These are phyloP conservation scores for Drosophila obscura DNA, from an alignment of 1,140 invertebrate genomes.

Conservation along the genomic window DNA sequence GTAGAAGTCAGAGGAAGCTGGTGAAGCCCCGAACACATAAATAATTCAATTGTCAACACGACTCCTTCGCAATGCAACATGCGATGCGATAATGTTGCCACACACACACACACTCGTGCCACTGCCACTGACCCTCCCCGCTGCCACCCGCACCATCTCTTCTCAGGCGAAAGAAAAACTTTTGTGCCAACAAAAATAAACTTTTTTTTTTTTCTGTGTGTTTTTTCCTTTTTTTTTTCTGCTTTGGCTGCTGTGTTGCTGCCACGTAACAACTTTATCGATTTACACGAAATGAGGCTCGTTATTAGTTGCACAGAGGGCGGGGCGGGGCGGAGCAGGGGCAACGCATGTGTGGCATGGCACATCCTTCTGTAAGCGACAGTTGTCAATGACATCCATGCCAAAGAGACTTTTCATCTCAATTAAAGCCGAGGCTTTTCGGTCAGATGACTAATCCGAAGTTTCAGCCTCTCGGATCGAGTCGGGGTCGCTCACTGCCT, in stretches of 20 bases:
- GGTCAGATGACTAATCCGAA: constrained; percentile 58
- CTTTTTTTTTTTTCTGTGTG: constrained; percentile 26
- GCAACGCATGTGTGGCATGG: constrained; percentile 13
- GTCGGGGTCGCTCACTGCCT: constrained; percentile 21
- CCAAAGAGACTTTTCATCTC: constrained; percentile 44
- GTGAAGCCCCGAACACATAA: constrained; percentile 62
- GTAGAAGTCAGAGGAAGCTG: constrained; percentile 30
- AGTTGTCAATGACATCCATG: constrained; percentile 22
- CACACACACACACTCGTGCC: constrained; percentile 12
- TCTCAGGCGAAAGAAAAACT: constrained; percentile 49
- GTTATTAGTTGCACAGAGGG: constrained; percentile 60
- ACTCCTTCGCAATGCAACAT: constrained; percentile 59
- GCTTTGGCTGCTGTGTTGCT: constrained; percentile 32
- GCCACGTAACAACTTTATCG: constrained; percentile 76
- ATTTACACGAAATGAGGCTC: constrained; percentile 77
- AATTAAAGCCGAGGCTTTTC: constrained; percentile 64
- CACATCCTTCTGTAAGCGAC: neutral
- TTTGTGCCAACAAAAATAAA: constrained; percentile 59
- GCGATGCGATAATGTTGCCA: constrained; percentile 76
- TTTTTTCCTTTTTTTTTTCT: constrained; percentile 1
- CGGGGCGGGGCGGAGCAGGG: neutral
- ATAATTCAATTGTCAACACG: constrained; percentile 80
- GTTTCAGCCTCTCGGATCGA: constrained; percentile 5
- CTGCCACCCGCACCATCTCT: neutral
- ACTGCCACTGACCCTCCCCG: neutral